Base-by-base conservation (phyloP, 2,888 invertebrate species). In the Drosophila neotestacea region DNA sequence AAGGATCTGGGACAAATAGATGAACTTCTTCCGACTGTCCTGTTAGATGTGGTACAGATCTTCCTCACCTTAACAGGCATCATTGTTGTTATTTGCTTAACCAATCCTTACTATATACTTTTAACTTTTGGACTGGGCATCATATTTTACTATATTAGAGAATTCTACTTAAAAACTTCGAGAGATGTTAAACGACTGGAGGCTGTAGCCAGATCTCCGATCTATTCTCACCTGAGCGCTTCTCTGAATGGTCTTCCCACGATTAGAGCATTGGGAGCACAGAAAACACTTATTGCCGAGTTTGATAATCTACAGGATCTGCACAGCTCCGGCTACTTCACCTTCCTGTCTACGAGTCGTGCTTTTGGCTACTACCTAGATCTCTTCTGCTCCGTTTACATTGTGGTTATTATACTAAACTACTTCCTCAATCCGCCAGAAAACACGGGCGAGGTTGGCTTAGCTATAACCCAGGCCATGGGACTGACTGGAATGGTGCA, bases 351-450 rank as follows among this genome's bases (percentile, higher is more conserved):
- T 0, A 96, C 97, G 4, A 97, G 97, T 30, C 95, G 98, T 62
- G 98, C 98, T 76, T 98, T 99, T 89, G 98, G 98, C 0, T 96
- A 98, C 90, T 97, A 97, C 94, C 93, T 99, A 84, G 99, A 99
- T 91, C 94, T 97, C 77, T 95, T 98, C 59, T 98, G 98, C 90
- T 95, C 97, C 0, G 76, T 96, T 4, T 99, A 98, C 92, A 96
- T 98, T 69, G 95, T 95, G 0, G 91, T 96, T 50, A 98, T 98
- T 0, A 97, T 98, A 0, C 93, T 97, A 81, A 96, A 96, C 85
- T 97, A 98, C 92, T 95, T 98, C 52, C 92, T 97, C 0, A 93
- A 96, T 51, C 94, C 94, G 38, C 93, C 93, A 90, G 93, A 94
- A 93, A 93, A 94, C 75, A 95, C 96, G 10, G 96, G 96, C 27